phyloP scores from a whole-genome alignment of 1,140 invertebrate genomes.

The Neodiprion fabricii region DNA sequence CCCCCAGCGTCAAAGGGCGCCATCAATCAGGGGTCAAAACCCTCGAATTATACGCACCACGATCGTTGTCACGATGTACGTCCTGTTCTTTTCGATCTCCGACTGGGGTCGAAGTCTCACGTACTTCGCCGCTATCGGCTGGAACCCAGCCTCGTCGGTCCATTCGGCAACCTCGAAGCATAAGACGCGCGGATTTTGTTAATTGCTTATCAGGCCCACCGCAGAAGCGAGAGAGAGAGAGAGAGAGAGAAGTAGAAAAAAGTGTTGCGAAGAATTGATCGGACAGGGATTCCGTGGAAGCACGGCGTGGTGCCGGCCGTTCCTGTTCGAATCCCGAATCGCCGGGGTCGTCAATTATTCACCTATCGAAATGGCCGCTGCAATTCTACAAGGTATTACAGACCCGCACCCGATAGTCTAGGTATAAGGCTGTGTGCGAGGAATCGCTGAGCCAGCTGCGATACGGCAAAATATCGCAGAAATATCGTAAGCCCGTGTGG shows the following conservation, averaged over 20 bases:
- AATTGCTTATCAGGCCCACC: no score
- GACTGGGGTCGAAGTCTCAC: conserved; percentile 73
- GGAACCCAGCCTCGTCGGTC: conserved; percentile 84
- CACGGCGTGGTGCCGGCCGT: no score
- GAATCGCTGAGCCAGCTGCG: not conserved
- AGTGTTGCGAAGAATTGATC: not conserved
- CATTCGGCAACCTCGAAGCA: conserved; percentile 84
- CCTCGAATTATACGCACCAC: conserved; percentile 71
- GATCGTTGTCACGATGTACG: conserved; percentile 90
- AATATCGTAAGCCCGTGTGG: not conserved
- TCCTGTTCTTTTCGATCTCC: conserved; percentile 84
- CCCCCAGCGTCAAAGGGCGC: not conserved
- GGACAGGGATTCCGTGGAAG: not conserved
- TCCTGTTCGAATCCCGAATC: no score
- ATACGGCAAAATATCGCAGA: not conserved
- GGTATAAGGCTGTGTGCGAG: no score
- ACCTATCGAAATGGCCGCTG: not conserved
- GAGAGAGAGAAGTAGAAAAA: not conserved
- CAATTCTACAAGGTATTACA: no score
- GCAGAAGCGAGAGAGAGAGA: not conserved
- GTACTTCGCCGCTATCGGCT: conserved; percentile 79
- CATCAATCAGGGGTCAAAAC: conserved; percentile 23
- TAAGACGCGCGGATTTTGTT: not conserved
- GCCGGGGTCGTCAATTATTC: no score
- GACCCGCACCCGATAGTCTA: no score